Base-by-base conservation (phyloP, 2,113 vertebrate species). In the Tetrax tetrax region DNA sequence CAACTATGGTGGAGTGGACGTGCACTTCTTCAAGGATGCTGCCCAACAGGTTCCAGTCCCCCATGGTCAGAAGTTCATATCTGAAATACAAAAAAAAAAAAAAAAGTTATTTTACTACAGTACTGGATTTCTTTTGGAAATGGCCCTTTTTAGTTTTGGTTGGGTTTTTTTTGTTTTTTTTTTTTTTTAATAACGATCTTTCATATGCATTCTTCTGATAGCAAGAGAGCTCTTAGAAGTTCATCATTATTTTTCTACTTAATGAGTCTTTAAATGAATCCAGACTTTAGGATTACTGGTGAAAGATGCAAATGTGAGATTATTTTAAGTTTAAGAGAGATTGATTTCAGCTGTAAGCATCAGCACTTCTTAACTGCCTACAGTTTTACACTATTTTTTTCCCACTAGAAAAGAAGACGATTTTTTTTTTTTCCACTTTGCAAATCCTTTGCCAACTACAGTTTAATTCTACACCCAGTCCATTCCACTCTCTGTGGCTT, bases 1-100 rank as follows among this genome's bases (percentile, higher is more conserved):
- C 99, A 88, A 99, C 98, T 5, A 99, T 99, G 72, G 99, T 99
- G 87, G 99, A 99, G 90, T 99, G 98, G 80, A 99, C 98, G 93
- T 99, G 99, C 76, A 99, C 99, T 97, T 99, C 99, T 94, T 99
- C 99, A 85, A 99, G 98, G 96, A 99, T 98, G 83, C 99, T 98
- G 74, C 99, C 99, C 91, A 99, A 69, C 95, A 99, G 96, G 88
- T 99, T 99, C 99, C 99, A 99, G 72, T 99, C 99, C 77, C 99
- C 99, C 99, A 99, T 99, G 95, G 97, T 98, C 97, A 98, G 92
- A 97, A 87, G 97, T 89, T 98, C 98, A 97, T 97, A 75, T 87
- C 98, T 98, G 95, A 97, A 97, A 97, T 37, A 66, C 14, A 88
- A 56, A 90, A 38, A 72, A 15, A 20, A 9, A 56, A 12, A 65